phyloP scores from a whole-genome alignment of 2,113 vertebrate genomes.

The Muscicapa adusta region DNA sequence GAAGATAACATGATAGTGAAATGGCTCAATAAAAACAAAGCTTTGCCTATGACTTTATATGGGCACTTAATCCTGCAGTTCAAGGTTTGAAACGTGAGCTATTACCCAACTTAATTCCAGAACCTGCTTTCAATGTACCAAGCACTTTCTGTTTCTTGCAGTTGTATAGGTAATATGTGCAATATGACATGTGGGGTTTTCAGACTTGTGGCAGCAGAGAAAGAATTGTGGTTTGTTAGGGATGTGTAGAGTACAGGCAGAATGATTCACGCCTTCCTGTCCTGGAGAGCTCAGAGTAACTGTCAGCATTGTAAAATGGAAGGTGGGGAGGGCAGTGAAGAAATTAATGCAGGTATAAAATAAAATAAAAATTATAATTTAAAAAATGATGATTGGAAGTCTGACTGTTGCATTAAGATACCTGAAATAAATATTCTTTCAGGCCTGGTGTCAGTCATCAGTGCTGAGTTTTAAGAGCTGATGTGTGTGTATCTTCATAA shows the following conservation, averaged over 20 bases:
- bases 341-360: neutral
- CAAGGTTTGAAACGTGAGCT: neutral
- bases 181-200: neutral
- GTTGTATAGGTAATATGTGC: neutral
- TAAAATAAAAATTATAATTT: neutral
- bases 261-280: neutral
- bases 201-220: neutral
- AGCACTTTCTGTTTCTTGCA: neutral
- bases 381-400: neutral
- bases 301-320: neutral
- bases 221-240: neutral
- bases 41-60: neutral
- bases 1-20: neutral
- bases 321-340: neutral
- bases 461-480: neutral
- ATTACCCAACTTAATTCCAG: neutral
- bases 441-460: neutral
- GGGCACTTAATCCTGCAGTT: neutral
- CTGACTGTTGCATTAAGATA: neutral
- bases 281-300: neutral
- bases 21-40: neutral
- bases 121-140: neutral
- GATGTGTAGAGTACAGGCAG: neutral
- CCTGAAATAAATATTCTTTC: neutral
- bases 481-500: neutral